phyloP scores from a whole-genome alignment of 37 sponge, comb jelly and placozoan species.

The Aplysina aerophoba region DNA sequence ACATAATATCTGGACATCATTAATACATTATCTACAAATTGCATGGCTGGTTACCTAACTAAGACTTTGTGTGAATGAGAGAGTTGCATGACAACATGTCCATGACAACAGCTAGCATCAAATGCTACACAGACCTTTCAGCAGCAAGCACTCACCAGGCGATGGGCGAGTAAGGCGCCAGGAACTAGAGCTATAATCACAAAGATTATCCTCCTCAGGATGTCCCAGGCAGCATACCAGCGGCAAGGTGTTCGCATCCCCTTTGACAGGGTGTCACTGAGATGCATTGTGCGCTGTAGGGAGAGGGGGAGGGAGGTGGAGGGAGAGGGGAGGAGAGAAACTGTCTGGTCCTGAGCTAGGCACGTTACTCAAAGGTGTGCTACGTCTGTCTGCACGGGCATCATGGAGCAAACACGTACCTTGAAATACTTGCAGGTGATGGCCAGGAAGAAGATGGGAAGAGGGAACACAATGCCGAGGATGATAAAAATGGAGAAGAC shows the following conservation, averaged over 20 bases:
- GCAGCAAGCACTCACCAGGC: background rate
- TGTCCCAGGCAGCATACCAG: slow-evolving; percentile 12
- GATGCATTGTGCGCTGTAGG: background rate
- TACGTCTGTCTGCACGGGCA: no score
- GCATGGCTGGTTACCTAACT: no score
- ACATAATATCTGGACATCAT: no score
- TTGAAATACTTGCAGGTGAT: slow-evolving; percentile 31
- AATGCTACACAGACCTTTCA: background rate
- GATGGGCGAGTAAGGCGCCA: background rate
- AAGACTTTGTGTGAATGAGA: no score
- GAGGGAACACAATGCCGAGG: background rate
- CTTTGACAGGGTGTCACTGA: background rate
- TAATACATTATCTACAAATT: no score
- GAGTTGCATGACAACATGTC: no score
- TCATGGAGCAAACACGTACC: slow-evolving; percentile 14
- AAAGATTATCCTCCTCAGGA: background rate
- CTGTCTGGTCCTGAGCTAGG: background rate
- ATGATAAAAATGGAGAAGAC: background rate
- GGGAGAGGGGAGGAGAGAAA: background rate
- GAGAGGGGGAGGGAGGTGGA: background rate
- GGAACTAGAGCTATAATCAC: background rate
- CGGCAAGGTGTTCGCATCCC: background rate
- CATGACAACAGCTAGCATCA: no score
- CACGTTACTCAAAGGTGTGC: background rate
- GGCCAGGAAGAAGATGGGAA: background rate